Base-by-base conservation (phyloP, 1,140 invertebrate genomes). In the Papilio polytes region DNA sequence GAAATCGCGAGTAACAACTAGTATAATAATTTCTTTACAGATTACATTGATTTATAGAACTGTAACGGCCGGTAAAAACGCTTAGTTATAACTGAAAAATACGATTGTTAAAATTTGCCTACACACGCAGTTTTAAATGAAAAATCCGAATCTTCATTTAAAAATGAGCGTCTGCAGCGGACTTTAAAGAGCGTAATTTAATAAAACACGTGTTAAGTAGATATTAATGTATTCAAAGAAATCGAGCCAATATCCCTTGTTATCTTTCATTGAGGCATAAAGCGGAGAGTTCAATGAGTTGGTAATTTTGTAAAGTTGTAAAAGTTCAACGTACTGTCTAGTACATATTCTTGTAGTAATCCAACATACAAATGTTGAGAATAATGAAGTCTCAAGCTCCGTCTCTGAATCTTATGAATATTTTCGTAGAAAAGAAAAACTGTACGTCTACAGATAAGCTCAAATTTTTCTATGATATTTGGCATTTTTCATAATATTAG, bases 331-430 rank as follows among this genome's bases (percentile, higher is more conserved):
- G 63, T 66, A 31, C 63, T 66, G 26, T 66, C 22, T 26, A 31
- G 63, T 66, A 66, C 22, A 1, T 66, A 66, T 66, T 66, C 22
- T 26, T 72, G 31, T 66, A 31, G 26, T 66, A 13, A 66, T 66
- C 22, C 22, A 66, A 66, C 63, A 31, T 66, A 66, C 22, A 66
- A 31, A 66, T 66, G 63, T 31, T 66, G 10, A 31, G 26, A 31
- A 66, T 66, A 66, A 66, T 66, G 63, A 66, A 66, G 63, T 66
- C 31, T 31, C 22, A 66, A 8, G 72, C 18, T 74, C 26, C 46
- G n/a, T 20, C 7, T 31, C 10, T 31, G 15, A 56, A 77, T 66
- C 10, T 31, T 66, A 15, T 26, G 10, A 66, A 66, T 31, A 66
- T 66, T 31, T 63, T 63, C 2, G 13, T 31, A 31, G 3, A 31